These are phyloP conservation scores for Stenoptilia bipunctidactyla DNA, from an alignment of 2,888 invertebrate species.

Conservation along the genomic window DNA sequence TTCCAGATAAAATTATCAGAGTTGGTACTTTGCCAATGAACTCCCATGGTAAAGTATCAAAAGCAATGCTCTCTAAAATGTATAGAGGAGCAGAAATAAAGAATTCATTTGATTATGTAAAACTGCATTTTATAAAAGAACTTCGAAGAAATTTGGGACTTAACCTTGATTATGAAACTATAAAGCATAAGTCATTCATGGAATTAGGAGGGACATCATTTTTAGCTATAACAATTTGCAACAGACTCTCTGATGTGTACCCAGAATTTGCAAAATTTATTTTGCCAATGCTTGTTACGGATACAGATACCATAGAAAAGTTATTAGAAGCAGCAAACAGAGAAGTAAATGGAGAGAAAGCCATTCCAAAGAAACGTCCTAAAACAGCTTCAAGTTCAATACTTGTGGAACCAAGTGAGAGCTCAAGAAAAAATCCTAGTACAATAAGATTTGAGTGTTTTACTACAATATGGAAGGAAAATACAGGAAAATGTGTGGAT, in stretches of 20 bases:
- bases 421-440: neutral
- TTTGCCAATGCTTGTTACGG: slow-evolving; percentile 65
- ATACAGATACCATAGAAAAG: slow-evolving; percentile 44
- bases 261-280: slow-evolving; percentile 59
- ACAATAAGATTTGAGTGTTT: slow-evolving; percentile 16
- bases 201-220: slow-evolving; percentile 80
- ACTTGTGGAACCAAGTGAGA: neutral
- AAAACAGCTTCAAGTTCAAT: slow-evolving; percentile 21
- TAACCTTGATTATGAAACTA: slow-evolving; percentile 35
- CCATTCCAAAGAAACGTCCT: slow-evolving; percentile 24
- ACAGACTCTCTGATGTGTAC: slow-evolving; percentile 57
- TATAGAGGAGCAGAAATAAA: slow-evolving; percentile 35
- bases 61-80: slow-evolving; percentile 44
- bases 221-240: slow-evolving; percentile 73
- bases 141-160: slow-evolving; percentile 25
- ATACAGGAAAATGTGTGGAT: slow-evolving; percentile 87
- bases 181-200: slow-evolving; percentile 62
- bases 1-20: slow-evolving; percentile 76
- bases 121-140: slow-evolving; percentile 33
- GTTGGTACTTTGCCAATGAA: slow-evolving; percentile 73
- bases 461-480: slow-evolving; percentile 67
- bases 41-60: slow-evolving; percentile 78
- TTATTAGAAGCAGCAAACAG: slow-evolving; percentile 35
- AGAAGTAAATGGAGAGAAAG: slow-evolving; percentile 24
- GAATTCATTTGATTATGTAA: slow-evolving; percentile 23